These are phyloP conservation scores for Astyanax mexicanus DNA, from an alignment of 2,797 vertebrate genomes.

Conservation along the genomic window DNA sequence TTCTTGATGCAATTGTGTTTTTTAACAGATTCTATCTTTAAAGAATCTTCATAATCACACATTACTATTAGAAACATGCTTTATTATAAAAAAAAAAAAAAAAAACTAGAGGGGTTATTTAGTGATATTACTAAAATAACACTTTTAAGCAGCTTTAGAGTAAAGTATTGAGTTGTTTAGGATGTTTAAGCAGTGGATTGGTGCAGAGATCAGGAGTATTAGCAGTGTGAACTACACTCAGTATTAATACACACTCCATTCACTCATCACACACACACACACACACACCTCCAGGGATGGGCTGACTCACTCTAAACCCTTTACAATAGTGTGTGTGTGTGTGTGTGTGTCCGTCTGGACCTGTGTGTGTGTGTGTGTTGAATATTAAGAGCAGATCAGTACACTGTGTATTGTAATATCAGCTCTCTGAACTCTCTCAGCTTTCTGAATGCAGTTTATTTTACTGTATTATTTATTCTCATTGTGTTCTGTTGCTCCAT, in stretches of 20 bases:
- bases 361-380: not conserved
- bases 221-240: not conserved
- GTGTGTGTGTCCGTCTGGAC: not conserved
- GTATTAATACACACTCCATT: not conserved
- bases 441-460: not conserved
- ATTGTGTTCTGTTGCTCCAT: too few species aligned
- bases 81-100: too few species aligned
- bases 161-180: not conserved
- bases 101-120: too few species aligned
- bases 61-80: too few species aligned
- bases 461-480: too few species aligned
- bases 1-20: too few species aligned
- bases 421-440: not conserved
- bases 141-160: too few species aligned
- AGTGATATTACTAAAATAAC: too few species aligned
- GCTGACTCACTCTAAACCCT: conserved; percentile 2
- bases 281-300: not conserved
- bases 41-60: too few species aligned
- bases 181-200: not conserved
- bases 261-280: not conserved
- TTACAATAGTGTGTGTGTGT: not conserved
- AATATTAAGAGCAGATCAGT: not conserved
- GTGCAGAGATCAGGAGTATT: not conserved
- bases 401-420: not conserved
- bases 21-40: too few species aligned